phyloP scores from a whole-genome alignment of 2,888 invertebrate species.

The Ennomos quercinarius region DNA sequence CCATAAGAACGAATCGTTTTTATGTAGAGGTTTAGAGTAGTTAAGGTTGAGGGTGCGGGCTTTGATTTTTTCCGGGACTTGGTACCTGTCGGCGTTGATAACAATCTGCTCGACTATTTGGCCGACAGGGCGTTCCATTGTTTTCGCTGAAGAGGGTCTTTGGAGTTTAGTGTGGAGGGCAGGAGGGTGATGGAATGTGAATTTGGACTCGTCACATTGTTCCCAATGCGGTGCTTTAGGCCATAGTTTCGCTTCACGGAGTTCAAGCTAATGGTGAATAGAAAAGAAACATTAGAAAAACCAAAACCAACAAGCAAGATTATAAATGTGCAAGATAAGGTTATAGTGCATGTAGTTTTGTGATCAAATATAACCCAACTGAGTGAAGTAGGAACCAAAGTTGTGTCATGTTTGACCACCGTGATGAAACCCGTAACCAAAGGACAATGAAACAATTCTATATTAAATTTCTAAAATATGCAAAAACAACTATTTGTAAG shows the following conservation, averaged over 20 bases:
- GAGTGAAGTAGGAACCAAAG: no score
- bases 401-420: constrained; percentile 12
- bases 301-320: constrained; percentile 33
- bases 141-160: constrained; percentile 37
- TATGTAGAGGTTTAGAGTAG: constrained; percentile 46
- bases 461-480: not conserved
- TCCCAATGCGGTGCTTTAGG: constrained; percentile 71
- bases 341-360: not conserved
- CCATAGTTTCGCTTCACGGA: constrained; percentile 68
- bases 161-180: constrained; percentile 42
- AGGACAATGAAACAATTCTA: not conserved
- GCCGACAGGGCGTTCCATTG: constrained; percentile 53
- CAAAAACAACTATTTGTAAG: no score
- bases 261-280: constrained; percentile 77
- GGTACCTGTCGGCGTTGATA: constrained; percentile 57
- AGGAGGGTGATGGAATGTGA: constrained; percentile 61
- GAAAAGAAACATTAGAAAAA: constrained; percentile 55
- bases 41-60: constrained; percentile 55
- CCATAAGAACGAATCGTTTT: constrained; percentile 73
- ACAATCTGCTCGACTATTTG: constrained; percentile 70
- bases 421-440: constrained; percentile 25
- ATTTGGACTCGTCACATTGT: constrained; percentile 68
- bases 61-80: constrained; percentile 64
- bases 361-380: constrained; percentile 17
- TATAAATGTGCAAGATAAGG: constrained; percentile 9